Conservation (phyloP, 2,797 vertebrate genomes). For the Sebastes hubbsi region DNA sequence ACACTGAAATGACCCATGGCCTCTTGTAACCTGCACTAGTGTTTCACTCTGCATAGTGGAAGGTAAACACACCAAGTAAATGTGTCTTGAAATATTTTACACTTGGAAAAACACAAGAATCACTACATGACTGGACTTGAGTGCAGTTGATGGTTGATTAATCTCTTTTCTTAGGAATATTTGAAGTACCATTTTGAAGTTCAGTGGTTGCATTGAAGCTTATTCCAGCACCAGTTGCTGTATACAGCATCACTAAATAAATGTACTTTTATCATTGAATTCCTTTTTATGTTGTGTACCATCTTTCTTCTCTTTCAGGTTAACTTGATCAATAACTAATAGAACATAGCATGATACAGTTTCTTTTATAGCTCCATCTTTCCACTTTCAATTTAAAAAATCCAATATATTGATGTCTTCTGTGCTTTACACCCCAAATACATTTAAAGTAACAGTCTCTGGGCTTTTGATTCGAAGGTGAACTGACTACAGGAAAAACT, state of each 20-base stretch:
- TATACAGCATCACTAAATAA: not conserved
- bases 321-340: not conserved
- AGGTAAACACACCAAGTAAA: not conserved
- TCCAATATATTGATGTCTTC: not conserved
- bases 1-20: not conserved
- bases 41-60: not conserved
- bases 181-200: not conserved
- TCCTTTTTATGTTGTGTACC: not conserved
- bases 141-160: not conserved
- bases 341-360: not conserved
- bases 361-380: not conserved
- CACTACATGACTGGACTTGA: not conserved
- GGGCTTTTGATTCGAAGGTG: not conserved
- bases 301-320: not conserved
- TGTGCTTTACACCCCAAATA: not conserved
- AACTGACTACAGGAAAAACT: not conserved
- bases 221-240: not conserved
- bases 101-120: rapidly evolving
- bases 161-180: not conserved
- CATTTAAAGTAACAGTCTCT: no score
- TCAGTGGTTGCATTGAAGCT: not conserved
- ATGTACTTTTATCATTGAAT: not conserved
- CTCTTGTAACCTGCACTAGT: not conserved
- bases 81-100: not conserved
- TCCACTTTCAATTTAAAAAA: not conserved